Base-by-base conservation (phyloP, 2,888 invertebrate species). In the Crematogaster levior region DNA sequence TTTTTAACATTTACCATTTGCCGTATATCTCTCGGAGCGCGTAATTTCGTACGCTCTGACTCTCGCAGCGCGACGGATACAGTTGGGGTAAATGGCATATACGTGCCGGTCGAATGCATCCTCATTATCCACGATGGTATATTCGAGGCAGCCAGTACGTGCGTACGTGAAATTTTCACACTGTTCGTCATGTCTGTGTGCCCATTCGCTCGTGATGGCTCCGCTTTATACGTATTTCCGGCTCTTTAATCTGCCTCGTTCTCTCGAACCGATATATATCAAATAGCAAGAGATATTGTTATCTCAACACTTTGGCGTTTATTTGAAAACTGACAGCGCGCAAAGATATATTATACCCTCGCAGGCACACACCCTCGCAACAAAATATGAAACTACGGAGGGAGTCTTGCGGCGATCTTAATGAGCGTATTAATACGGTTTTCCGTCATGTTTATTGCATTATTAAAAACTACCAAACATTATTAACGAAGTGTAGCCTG, bases 121-220 rank as follows among this genome's bases (percentile, higher is more conserved):
- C 89, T 89, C 89, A 87, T 89, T 89, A 88, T 91, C 87, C 88
- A 60, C 85, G 74, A 77, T 86, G 84, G 86, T 85, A 46, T 63
- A 90, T 89, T 91, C 90, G 85, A 88, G 70, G 90, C 86, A 88
- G 84, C 82, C 84, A 74, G 77, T 82, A 84, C 83, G 74, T 79
- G 82, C 72, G 77, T 84, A 89, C 79, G 89, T 88, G 87, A 90
- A 91, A 91, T 91, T 92, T 92, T 92, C 92, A 91, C 92, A 87
- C 88, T 88, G 87, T 87, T 86, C 79, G 73, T 75, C 66, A 65
- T 21, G 70, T 46, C 61, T 58, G 70, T 48, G 51, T 60, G 58
- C 51, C 60, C 27, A 18, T 58, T 83, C 83, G 56, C 40, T 43
- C 60, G 77, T 51, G 58, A 58, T 77, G 60, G 79, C 46, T 60